Evolutionary conservation across 2,113 vertebrate genomes (phyloP), one percentile per base, ranked within the genome.

Genomic region (Uria lomvia): DNA sequence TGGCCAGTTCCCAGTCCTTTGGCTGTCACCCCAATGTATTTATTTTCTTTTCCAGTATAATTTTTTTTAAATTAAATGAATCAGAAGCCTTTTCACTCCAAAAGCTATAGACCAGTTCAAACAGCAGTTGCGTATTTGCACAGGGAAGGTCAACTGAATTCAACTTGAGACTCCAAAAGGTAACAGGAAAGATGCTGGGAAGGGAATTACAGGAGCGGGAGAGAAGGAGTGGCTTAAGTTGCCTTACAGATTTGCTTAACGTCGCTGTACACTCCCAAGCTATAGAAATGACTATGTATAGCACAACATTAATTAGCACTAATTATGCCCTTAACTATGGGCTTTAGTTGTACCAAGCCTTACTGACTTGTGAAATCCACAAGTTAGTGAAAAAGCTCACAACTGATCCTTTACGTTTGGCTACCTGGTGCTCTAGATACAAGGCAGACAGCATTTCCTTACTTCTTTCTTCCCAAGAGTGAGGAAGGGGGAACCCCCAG

Each of bases 271-370:
- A 65, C 66, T 96, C 91, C 84, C 92, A 94, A 92, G 86, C 86
- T 94, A 72, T 16, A 89, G 70, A 96, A 96, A 92, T 73, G 7
- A 65, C 86, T 67, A 90, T 27, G 75, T 68, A 86, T n/a, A 92
- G 71, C 59, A 82, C 75, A 95, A 58, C 70, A 66, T 42, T 81
- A 92, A 89, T 94, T 85, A 92, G 58, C 29, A 53, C 36, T 87
- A 92, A 95, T 95, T 82, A 96, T 38, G 53, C 45, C 62, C 45
- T 94, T 90, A 82, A 94, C 77, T 72, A 70, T 42, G 66, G 58
- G 90, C 77, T 87, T 87, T 50, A 42, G 38, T 40, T 76, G 42
- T 9, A 60, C 45, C 62, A 92, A 92, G 67, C 77, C 42, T 53
- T 70, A 62, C 4, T 18, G 32, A 86, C 76, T 82, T 95, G 60